A percentile compares a stretch with the other conserved stretches of the same genome.
phyloP scores from a whole-genome alignment of 2,797 vertebrate genomes.

The Coreius guichenoti region DNA sequence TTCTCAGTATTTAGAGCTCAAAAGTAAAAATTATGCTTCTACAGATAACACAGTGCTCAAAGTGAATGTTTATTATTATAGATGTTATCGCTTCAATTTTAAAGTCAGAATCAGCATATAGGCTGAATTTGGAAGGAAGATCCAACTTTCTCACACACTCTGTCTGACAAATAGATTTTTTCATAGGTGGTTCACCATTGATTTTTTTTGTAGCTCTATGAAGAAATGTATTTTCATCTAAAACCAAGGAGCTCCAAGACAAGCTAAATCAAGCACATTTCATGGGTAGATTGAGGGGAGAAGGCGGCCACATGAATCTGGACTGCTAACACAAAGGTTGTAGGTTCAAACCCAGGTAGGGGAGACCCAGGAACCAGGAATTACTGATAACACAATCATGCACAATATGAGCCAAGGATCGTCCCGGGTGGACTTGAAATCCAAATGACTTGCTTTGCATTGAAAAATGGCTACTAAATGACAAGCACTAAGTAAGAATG shows the following conservation, averaged over 20 bases:
- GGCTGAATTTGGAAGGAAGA: not conserved
- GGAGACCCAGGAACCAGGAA: not conserved
- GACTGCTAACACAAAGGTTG: not conserved
- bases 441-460: not conserved
- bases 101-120: not conserved
- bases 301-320: not conserved
- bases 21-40: not conserved
- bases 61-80: not conserved
- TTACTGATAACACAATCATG: not conserved
- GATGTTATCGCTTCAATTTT: not conserved
- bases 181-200: not conserved
- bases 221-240: not conserved
- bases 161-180: not conserved
- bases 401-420: not conserved
- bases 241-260: not conserved
- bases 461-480: not conserved
- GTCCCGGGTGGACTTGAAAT: not conserved
- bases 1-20: too few species aligned
- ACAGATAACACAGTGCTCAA: not conserved
- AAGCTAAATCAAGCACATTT: not conserved
- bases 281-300: not conserved
- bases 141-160: not conserved
- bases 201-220: too few species aligned
- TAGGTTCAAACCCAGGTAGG: not conserved
- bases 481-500: not conserved